Evolutionary conservation across 1,140 invertebrate species (phyloP), one percentile per base, ranked within the genome.

Genomic region (Procambarus virginalis): DNA sequence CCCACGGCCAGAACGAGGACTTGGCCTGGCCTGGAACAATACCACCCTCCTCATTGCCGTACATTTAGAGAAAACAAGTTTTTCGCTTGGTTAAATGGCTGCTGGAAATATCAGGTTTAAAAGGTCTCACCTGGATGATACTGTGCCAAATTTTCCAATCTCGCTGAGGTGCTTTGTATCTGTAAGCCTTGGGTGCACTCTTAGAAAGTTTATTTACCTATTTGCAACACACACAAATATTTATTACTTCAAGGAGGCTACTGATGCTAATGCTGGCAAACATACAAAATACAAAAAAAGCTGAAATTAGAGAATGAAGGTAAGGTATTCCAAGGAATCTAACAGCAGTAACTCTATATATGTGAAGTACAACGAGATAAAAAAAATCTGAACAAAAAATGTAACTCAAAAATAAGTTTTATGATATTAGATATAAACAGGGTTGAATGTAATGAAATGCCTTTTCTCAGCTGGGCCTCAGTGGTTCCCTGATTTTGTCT

Each of bases 1-100:
- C 83, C 81, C 83, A 85, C 84, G 83, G 77, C 89, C 89, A 90
- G 68, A 75, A 80, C 83, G 89, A 85, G 83, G 76, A 75, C 84
- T 80, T 90, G 89, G 76, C 84, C 84, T 85, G 84, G 77, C 89
- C 89, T 90, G 89, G 77, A 85, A 90, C 77, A 86, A 90, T 80
- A 90, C 75, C 88, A 86, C 82, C 84, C 89, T 86, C 84, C 89
- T 90, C 89, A 90, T 73, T 90, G 89, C 89, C 78, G 77, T 6
- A 85, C 84, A 75, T 81, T 34, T 22, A 73, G 51, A 55, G 51
- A 70, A 64, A 88, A 80, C 45, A 22, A 79, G 12, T 64, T 64
- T 73, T 73, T 34, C n/a, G 68, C 64, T 68, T 20, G 12, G 64
- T 68, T 68, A 68, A 14, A 68, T 68, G 64, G 64, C n/a, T 34